Percentiles rank a stretch among this genome's conserved stretches.
Conservation (phyloP, 2,888 invertebrate species). For the Oligia latruncula region DNA sequence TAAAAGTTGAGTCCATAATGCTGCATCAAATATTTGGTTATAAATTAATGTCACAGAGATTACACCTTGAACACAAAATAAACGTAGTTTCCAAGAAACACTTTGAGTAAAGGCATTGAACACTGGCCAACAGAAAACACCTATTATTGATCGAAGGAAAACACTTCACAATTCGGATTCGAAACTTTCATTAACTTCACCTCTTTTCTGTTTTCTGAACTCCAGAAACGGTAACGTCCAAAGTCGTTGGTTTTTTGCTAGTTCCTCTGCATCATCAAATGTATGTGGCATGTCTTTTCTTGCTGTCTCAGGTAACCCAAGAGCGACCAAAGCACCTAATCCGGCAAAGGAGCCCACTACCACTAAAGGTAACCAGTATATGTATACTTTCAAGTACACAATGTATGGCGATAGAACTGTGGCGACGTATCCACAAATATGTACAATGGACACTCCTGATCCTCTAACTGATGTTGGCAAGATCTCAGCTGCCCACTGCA, state of each 20-base stretch:
- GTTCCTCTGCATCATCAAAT: slow-evolving; percentile 55
- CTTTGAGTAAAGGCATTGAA: not conserved
- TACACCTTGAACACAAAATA: slow-evolving; percentile 1
- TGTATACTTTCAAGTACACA: slow-evolving; percentile 55
- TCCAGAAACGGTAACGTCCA: slow-evolving; percentile 65
- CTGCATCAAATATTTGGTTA: slow-evolving; percentile 11
- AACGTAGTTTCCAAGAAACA: not conserved
- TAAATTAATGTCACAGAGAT: not conserved
- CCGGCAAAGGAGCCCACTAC: slow-evolving; percentile 47
- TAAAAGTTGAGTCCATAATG: not conserved
- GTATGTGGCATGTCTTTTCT: slow-evolving; percentile 70
- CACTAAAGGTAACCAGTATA: slow-evolving; percentile 61
- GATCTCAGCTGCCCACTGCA: slow-evolving; percentile 81
- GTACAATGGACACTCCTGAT: slow-evolving; percentile 75
- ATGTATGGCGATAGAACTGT: slow-evolving; percentile 75
- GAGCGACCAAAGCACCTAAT: slow-evolving; percentile 54
- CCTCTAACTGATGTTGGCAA: slow-evolving; percentile 78
- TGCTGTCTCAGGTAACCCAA: slow-evolving; percentile 70
- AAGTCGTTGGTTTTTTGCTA: slow-evolving; percentile 60
- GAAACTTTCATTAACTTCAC: slow-evolving; percentile 47
- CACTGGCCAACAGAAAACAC: not conserved
- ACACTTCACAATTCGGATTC: slow-evolving; percentile 40
- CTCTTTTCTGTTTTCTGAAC: slow-evolving; percentile 45
- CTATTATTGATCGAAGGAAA: too few relatives aligned
- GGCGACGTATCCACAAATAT: slow-evolving; percentile 77